Evolutionary conservation across 23 tunicate species (phyloP), one percentile per base, ranked within the genome.

Genomic region (Trididemnum nubilum): DNA sequence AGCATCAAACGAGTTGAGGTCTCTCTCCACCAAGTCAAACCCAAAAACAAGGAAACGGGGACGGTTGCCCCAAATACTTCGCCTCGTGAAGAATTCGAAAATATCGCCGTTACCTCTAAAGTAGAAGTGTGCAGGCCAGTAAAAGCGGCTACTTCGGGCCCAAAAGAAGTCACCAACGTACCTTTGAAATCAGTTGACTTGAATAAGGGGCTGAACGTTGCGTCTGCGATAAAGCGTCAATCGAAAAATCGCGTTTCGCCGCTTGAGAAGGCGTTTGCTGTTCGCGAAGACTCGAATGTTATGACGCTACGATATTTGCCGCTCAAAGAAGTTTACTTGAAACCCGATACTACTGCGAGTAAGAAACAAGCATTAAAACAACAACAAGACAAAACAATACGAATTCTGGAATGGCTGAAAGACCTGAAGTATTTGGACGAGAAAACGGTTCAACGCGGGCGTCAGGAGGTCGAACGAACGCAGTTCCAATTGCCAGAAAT

Each of bases 381-480:
- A 76, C 91, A 87, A 44, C 86, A 77, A 57, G 92, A 88, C 86
- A 88, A 88, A 77, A 88, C 81, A 32, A 75, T 82, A 18, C 63
- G 92, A 21, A 88, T 88, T 22, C 78, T 82, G 34, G 51, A 60
- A 27, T 88, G 92, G 92, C 54, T 88, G n/a, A 88, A 88, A 52
- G 81, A 88, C 34, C 64, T 88, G 35, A 88, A 77, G 24, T 88
- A 88, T 71, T 69, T 88, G 54, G 86, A 88, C 51, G 92, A 88
- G 35, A 79, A 86, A 27, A 39, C 85, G 34, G 75, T 80, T 7
- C 64, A 80, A 33, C 82, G 85, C 19, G 85, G 80, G 35, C 81
- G 90, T 33, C 19, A 31, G 22, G 90, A 86, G 71, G 90, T 86
- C 34, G 90, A 86, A 71, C 54, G 44, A 71, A 79, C 90, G 19